phyloP scores from a whole-genome alignment of 2,888 invertebrate genomes.

The Hyposoter dolosus region DNA sequence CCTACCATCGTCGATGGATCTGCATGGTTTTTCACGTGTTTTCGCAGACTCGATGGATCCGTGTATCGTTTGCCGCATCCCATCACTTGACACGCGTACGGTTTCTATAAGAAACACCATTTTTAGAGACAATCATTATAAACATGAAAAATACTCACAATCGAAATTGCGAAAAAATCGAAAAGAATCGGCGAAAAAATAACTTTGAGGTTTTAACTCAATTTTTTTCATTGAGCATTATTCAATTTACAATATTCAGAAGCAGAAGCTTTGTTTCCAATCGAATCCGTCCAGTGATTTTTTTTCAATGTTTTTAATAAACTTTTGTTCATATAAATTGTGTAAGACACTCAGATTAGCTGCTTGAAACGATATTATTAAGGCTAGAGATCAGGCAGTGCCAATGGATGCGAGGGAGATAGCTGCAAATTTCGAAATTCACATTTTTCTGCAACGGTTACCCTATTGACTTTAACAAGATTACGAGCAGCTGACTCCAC shows the following conservation, averaged over 20 bases:
- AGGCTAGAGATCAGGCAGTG: too few species aligned
- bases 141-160: not conserved
- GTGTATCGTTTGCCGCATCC: constrained; percentile 97
- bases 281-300: not conserved
- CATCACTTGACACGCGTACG: constrained; percentile 94
- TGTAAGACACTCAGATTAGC: not conserved
- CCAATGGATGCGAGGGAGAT: too few species aligned
- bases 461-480: too few species aligned
- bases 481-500: too few species aligned
- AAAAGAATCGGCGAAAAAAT: too few species aligned
- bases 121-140: not conserved
- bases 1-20: constrained; percentile 69
- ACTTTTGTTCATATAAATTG: not conserved
- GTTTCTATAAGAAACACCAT: constrained; percentile 88
- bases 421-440: too few species aligned
- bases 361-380: not conserved
- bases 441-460: too few species aligned
- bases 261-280: not conserved
- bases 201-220: too few species aligned
- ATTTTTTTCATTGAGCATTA: not conserved
- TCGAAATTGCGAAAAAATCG: not conserved
- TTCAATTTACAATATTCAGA: not conserved
- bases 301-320: not conserved
- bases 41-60: constrained; percentile 96
- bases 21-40: constrained; percentile 95